These are phyloP conservation scores for Gymnothorax javanicus DNA, from an alignment of 2,797 vertebrate genomes.

Conservation along the genomic window DNA sequence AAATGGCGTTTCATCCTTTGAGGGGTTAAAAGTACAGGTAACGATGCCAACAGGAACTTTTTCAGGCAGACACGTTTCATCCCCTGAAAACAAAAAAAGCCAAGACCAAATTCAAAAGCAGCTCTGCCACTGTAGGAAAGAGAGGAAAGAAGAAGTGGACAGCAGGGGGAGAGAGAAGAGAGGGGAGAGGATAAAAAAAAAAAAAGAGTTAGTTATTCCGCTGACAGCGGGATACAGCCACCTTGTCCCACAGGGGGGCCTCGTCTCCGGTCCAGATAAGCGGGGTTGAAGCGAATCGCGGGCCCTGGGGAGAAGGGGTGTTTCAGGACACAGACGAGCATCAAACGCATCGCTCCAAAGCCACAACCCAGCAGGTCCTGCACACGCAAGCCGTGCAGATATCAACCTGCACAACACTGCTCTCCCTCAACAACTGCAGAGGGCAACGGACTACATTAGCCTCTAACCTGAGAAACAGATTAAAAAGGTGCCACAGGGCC, in stretches of 20 bases:
- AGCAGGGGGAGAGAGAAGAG: neutral
- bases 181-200: constrained; percentile 12
- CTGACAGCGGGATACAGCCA: constrained; percentile 55
- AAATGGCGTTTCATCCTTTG: constrained; percentile 6
- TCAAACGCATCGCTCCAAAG: neutral
- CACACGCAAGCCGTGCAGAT: neutral
- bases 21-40: neutral
- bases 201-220: constrained; percentile 7
- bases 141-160: neutral
- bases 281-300: constrained; percentile 73
- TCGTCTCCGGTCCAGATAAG: constrained; percentile 75
- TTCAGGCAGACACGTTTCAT: constrained; percentile 33
- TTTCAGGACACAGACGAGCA: neutral
- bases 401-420: neutral
- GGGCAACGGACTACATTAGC: neutral
- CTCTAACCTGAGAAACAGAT: neutral
- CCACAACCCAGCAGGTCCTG: neutral
- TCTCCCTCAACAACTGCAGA: neutral
- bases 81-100: constrained; percentile 47
- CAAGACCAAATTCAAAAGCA: constrained; percentile 8
- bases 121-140: constrained; percentile 26
- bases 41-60: neutral
- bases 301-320: constrained; percentile 71
- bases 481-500: neutral
- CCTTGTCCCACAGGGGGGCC: constrained; percentile 70